Conservation (phyloP, 1,140 invertebrate genomes). For the Lepidurus arcticus region DNA sequence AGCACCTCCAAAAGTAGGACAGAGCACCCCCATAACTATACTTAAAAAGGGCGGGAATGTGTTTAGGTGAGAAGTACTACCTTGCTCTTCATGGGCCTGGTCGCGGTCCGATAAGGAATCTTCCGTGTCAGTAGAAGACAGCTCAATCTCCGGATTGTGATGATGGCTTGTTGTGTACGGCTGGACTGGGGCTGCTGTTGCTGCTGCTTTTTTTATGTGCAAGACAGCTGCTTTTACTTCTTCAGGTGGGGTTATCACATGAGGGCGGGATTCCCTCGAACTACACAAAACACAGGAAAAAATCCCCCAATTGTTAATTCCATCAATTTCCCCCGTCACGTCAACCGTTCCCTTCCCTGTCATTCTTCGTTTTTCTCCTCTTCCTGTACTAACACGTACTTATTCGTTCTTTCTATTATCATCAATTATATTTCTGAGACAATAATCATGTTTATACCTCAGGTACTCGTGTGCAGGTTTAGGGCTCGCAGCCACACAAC, state of each 20-base stretch:
- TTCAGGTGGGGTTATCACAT: conserved; percentile 18
- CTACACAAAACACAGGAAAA: neutral
- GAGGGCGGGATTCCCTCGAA: conserved; percentile 12
- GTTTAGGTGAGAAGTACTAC: neutral
- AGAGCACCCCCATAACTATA: no score
- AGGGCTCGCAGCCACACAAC: neutral
- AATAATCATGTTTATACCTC: neutral
- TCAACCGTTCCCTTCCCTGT: no score
- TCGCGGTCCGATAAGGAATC: conserved; percentile 40
- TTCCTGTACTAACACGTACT: no score
- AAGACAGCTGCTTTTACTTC: neutral
- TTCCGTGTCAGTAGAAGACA: conserved; percentile 54
- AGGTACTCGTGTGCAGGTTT: neutral
- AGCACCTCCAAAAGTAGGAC: no score
- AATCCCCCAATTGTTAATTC: no score
- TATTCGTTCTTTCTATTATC: no score
- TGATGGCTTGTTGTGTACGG: conserved; percentile 33
- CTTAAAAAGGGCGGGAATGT: no score
- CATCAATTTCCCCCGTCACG: no score
- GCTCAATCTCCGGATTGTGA: conserved; percentile 54
- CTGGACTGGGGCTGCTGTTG: conserved; percentile 18
- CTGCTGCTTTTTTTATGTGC: conserved; percentile 1
- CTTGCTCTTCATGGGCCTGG: conserved; percentile 10
- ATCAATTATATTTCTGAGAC: neutral
- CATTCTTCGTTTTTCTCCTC: no score